Evolutionary conservation across 2,797 vertebrate species (phyloP), one percentile per base, ranked within the genome.

Genomic region (Sparidentex hasta): DNA sequence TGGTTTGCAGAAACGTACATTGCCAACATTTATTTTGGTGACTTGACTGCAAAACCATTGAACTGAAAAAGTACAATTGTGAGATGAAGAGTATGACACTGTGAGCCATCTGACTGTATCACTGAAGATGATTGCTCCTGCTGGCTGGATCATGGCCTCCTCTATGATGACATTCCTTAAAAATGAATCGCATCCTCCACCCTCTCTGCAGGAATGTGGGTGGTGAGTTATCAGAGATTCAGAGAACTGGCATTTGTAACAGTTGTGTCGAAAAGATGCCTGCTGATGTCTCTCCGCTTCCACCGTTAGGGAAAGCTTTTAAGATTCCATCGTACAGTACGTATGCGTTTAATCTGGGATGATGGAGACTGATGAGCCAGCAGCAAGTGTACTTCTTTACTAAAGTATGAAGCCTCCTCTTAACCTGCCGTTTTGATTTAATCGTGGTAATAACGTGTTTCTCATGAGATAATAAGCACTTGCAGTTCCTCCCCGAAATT

Each of bases 181-280:
- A 90, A 78, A 59, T 87, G 85, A 90, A 79, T 81, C 70, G 12
- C 51, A 58, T 27, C 59, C 68, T 78, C 84, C 74, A 59, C 76
- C 59, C 57, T 52, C 44, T 52, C 67, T 57, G 48, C 27, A 84
- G 81, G 88, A 92, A 90, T 90, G 75, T 83, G 62, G 61, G 64
- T 69, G 78, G 78, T 80, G 81, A 75, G 68, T 76, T 88, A 83
- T 81, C 27, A 6, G 21, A 46, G 55, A 25, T 52, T 71, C 46
- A 75, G 44, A 80, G 80, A 79, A 57, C 61, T 84, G 77, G 65
- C 75, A 65, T 38, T 38, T 38, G 38, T 38, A 11, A 1, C 7
- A 17, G 13, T 14, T 33, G 38, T 38, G 38, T 38, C 11, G 11
- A 11, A 38, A 38, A 61, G 21, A 44, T 48, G n/a, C 38, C 38